Percentiles rank a stretch among this genome's conserved stretches.
These are phyloP conservation scores for Leucoraja erinaceus DNA, from an alignment of 2,113 vertebrate genomes.

Conservation along the genomic window DNA sequence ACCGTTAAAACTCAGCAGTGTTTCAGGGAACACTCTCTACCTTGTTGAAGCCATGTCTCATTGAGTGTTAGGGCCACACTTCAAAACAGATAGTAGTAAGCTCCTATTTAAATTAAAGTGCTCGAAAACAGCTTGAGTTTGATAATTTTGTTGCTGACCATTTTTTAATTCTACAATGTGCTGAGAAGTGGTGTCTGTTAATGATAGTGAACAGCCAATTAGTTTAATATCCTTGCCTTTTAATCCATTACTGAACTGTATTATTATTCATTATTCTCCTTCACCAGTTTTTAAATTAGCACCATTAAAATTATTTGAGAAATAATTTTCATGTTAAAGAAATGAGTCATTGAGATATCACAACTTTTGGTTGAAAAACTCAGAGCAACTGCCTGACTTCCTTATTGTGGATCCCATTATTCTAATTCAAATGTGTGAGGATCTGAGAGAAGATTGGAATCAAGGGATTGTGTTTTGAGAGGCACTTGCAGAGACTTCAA, in stretches of 20 bases:
- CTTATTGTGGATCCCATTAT: neutral
- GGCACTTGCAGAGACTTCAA: neutral
- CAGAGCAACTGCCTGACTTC: neutral
- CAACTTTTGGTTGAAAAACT: neutral
- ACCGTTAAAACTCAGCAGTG: neutral
- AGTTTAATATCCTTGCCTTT: neutral
- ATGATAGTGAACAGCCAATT: neutral
- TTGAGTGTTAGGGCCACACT: neutral
- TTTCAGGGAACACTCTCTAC: neutral
- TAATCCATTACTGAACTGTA: neutral
- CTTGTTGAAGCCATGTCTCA: too few relatives aligned
- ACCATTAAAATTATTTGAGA: neutral
- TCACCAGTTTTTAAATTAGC: neutral
- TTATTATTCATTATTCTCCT: conserved; percentile 9
- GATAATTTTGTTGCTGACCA: neutral
- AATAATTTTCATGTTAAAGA: neutral
- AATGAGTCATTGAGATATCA: neutral
- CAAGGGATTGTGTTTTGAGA: neutral
- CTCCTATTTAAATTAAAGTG: neutral
- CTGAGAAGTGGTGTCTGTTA: neutral
- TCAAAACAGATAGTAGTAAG: neutral
- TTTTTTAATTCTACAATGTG: neutral
- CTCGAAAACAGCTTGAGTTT: neutral
- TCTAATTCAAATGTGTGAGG: neutral
- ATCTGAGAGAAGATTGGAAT: neutral